Evolutionary conservation across 2,797 vertebrate genomes (phyloP).

Genomic region (Micrastur ruficollis): DNA sequence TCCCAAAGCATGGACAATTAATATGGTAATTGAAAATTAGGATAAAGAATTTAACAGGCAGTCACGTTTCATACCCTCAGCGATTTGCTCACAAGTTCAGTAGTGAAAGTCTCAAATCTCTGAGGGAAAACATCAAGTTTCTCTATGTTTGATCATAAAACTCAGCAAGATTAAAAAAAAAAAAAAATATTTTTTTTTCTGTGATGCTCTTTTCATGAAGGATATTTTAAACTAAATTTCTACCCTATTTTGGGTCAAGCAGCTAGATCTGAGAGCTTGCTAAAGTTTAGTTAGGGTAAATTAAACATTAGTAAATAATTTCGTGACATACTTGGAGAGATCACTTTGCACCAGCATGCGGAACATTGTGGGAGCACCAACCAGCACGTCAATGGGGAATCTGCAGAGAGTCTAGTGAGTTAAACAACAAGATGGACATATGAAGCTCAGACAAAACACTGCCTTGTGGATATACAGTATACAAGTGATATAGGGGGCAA

Average conservation of each 20-base stretch:
- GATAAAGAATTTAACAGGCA: background rate
- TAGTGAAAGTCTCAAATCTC: background rate
- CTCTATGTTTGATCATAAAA: background rate
- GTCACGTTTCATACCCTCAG: background rate
- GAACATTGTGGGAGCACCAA: constrained; percentile 76
- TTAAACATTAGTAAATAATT: background rate
- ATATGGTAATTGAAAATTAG: background rate
- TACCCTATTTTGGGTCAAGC: background rate
- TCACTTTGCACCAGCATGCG: constrained; percentile 79
- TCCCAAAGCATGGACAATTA: background rate
- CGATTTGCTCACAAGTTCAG: background rate
- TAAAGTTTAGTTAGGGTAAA: background rate
- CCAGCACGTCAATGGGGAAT: constrained; percentile 73
- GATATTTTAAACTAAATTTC: background rate
- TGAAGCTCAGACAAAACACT: background rate
- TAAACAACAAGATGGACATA: background rate
- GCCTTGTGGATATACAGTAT: background rate
- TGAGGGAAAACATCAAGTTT: background rate
- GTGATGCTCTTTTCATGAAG: background rate
- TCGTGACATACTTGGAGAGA: constrained; percentile 70
- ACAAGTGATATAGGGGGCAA: background rate
- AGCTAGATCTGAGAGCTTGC: background rate
- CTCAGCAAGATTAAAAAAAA: background rate
- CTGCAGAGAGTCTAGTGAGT: constrained; percentile 75
- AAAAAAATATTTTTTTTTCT: background rate